phyloP scores from a whole-genome alignment of 2,113 vertebrate genomes.

The Henicopernis longicauda region DNA sequence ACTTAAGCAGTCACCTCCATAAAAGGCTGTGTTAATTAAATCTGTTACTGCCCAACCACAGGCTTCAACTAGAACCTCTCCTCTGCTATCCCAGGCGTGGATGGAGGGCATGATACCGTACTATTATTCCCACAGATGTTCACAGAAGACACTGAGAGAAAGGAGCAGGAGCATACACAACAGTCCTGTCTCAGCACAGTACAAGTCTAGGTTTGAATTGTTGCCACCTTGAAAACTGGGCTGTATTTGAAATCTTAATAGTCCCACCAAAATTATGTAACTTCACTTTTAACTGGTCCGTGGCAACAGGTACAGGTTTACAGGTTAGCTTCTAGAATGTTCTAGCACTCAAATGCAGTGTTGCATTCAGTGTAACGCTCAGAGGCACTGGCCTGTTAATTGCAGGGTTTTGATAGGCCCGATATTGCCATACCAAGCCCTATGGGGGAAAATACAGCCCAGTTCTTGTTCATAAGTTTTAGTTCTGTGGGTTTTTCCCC shows the following conservation, averaged over 20 bases:
- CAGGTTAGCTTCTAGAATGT: not conserved
- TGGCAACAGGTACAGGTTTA: not conserved
- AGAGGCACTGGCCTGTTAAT: not conserved
- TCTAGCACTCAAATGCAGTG: fast-evolving
- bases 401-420: not conserved
- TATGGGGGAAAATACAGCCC: not conserved
- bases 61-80: not conserved
- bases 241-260: not conserved
- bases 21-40: not conserved
- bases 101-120: not conserved
- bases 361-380: not conserved
- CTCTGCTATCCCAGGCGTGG: not conserved
- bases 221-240: slow-evolving; percentile 14
- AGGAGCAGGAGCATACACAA: not conserved
- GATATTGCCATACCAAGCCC: not conserved
- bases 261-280: not conserved
- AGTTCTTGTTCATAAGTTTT: slow-evolving; percentile 14
- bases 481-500: slow-evolving; percentile 65
- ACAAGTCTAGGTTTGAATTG: slow-evolving; percentile 8
- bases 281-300: not conserved
- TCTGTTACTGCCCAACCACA: not conserved
- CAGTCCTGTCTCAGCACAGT: not conserved
- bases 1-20: not conserved
- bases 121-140: not conserved
- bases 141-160: not conserved